phyloP scores from a whole-genome alignment of 2,888 invertebrate genomes.

The Liodrosophila aerea region DNA sequence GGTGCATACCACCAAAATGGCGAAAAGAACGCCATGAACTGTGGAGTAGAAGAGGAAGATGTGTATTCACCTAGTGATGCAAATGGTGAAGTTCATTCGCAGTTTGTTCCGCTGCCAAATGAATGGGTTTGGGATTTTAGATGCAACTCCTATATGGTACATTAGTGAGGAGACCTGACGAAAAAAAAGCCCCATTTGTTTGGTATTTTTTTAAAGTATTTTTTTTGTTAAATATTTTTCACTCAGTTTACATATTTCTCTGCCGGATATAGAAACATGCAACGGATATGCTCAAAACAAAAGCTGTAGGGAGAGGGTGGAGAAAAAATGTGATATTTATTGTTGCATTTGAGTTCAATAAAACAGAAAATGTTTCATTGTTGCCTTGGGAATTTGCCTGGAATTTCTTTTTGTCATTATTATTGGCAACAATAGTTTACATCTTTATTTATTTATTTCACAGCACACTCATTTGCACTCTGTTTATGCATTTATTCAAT shows the following conservation, averaged over 20 bases:
- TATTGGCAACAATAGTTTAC: neutral
- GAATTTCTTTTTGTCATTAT: neutral
- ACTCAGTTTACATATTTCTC: constrained; percentile 27
- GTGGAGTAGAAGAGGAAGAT: constrained; percentile 2
- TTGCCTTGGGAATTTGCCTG: neutral
- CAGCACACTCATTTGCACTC: neutral
- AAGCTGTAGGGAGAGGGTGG: neutral
- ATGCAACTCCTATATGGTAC: constrained; percentile 40
- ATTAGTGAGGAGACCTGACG: constrained; percentile 32
- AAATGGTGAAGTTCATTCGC: constrained; percentile 66
- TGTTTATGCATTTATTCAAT: neutral
- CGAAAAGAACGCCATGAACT: constrained; percentile 4
- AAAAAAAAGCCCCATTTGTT: neutral
- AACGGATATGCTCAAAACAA: constrained; percentile 55
- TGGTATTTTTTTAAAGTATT: constrained; percentile 19
- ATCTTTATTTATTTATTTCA: neutral
- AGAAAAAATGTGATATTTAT: constrained; percentile 3
- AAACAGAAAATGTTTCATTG: neutral
- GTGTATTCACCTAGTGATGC: constrained; percentile 52
- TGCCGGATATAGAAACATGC: constrained; percentile 65
- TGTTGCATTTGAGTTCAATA: constrained; percentile 18
- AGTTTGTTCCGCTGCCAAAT: constrained; percentile 58
- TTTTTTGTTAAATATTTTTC: constrained; percentile 28
- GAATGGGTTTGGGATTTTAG: constrained; percentile 67
- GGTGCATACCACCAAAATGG: constrained; percentile 55